Evolutionary conservation across 2,888 invertebrate genomes (phyloP).

Genomic region (Zootermopsis nevadensis): DNA sequence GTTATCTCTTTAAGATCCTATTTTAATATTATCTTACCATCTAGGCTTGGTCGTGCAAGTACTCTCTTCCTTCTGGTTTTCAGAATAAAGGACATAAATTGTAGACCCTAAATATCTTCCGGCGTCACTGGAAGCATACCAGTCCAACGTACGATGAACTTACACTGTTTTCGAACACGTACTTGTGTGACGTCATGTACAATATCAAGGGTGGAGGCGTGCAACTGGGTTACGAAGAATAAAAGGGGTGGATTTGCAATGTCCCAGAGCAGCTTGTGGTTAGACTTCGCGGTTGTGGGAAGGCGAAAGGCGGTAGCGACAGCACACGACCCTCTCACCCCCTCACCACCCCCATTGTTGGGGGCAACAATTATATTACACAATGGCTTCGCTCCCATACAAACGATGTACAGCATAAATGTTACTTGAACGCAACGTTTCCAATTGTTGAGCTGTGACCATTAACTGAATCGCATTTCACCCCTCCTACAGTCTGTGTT

Average conservation of each 20-base stretch:
- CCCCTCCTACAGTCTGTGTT: not conserved
- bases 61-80: too few relatives aligned
- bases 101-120: too few relatives aligned
- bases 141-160: too few relatives aligned
- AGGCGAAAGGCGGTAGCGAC: conserved; percentile 33
- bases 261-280: conserved; percentile 38
- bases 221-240: too few relatives aligned
- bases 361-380: conserved; percentile 32
- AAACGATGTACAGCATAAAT: conserved; percentile 16
- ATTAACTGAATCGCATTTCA: not conserved
- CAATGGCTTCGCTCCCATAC: not conserved
- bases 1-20: too few relatives aligned
- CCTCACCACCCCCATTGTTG: conserved; percentile 25
- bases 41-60: too few relatives aligned
- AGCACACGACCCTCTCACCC: conserved; percentile 28
- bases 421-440: conserved; percentile 13
- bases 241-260: not conserved
- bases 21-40: too few relatives aligned
- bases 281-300: conserved; percentile 28
- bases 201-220: too few relatives aligned
- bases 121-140: too few relatives aligned
- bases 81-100: too few relatives aligned
- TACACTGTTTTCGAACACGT: too few relatives aligned
- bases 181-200: not conserved
- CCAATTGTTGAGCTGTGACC: not conserved